These are phyloP conservation scores for Rhagophthalmus giganteus DNA, from an alignment of 2,888 invertebrate genomes.

Conservation along the genomic window DNA sequence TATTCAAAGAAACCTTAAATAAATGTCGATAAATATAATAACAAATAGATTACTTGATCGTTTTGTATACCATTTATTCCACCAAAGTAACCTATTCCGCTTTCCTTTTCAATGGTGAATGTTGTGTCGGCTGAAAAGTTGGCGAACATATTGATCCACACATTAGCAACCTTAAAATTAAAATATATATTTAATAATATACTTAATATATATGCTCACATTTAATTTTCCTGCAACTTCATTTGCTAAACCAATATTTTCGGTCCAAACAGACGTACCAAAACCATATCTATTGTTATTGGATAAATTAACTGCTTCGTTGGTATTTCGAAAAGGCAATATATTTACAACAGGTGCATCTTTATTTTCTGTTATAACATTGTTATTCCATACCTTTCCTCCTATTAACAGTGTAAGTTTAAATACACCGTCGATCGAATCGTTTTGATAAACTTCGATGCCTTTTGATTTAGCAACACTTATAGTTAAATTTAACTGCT, in stretches of 20 bases:
- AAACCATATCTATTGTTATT: constrained; percentile 59
- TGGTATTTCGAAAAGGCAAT: constrained; percentile 59
- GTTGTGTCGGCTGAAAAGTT: constrained; percentile 57
- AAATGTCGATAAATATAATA: too few relatives aligned
- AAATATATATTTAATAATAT: too few relatives aligned
- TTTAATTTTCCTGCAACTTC: constrained; percentile 59
- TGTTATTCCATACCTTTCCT: constrained; percentile 40
- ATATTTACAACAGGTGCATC: constrained; percentile 55
- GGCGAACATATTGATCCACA: constrained; percentile 62
- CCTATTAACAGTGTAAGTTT: constrained; percentile 47
- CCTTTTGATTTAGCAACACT: constrained; percentile 41
- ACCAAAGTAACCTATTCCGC: constrained; percentile 59
- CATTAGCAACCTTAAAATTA: constrained; percentile 53
- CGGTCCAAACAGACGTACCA: constrained; percentile 61
- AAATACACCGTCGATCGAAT: constrained; percentile 31
- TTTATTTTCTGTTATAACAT: constrained; percentile 38
- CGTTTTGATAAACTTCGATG: constrained; percentile 42
- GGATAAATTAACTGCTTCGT: constrained; percentile 60
- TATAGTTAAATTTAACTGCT: constrained; percentile 38
- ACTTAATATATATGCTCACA: constrained; percentile 38
- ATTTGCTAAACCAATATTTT: constrained; percentile 58
- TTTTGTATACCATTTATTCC: constrained; percentile 49
- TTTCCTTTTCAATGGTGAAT: constrained; percentile 57
- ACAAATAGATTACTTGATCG: too few relatives aligned
- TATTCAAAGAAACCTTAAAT: constrained; percentile 35